Conservation (phyloP, 2,797 vertebrate species). For the Catharus ustulatus region DNA sequence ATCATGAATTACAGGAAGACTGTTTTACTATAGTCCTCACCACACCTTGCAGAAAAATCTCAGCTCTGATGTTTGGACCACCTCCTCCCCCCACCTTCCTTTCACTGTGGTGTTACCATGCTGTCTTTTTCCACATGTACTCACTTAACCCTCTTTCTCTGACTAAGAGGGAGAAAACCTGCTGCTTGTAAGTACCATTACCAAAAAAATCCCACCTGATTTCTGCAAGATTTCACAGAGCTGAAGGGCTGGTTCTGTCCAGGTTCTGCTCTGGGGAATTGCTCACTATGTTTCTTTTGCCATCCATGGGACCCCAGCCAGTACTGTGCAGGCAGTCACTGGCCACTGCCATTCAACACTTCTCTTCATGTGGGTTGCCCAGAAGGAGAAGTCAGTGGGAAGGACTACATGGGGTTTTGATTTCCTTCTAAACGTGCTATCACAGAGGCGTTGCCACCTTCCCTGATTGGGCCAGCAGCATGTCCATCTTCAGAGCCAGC, state of each 20-base stretch:
- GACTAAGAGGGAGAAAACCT: background rate
- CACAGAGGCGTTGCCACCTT: background rate
- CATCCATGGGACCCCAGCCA: accelerated
- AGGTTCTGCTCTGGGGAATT: background rate
- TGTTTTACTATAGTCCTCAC: background rate
- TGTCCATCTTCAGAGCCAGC: background rate
- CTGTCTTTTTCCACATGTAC: background rate
- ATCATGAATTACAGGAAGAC: background rate
- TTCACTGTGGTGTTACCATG: background rate
- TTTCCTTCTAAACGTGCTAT: background rate
- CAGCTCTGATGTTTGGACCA: background rate
- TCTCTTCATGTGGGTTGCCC: background rate
- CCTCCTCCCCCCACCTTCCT: too few species aligned
- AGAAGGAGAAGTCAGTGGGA: background rate
- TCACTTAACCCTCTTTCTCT: background rate
- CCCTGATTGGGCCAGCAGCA: background rate
- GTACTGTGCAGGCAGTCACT: accelerated
- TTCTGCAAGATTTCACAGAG: accelerated
- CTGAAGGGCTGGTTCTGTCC: too few species aligned
- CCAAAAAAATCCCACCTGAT: background rate
- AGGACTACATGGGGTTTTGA: background rate
- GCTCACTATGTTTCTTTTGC: background rate
- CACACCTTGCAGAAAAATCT: too few species aligned
- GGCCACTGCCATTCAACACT: too few species aligned
- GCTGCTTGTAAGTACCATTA: background rate